Evolutionary conservation across 2,888 invertebrate species (phyloP).

Genomic region (Aspidiotus destructor): DNA sequence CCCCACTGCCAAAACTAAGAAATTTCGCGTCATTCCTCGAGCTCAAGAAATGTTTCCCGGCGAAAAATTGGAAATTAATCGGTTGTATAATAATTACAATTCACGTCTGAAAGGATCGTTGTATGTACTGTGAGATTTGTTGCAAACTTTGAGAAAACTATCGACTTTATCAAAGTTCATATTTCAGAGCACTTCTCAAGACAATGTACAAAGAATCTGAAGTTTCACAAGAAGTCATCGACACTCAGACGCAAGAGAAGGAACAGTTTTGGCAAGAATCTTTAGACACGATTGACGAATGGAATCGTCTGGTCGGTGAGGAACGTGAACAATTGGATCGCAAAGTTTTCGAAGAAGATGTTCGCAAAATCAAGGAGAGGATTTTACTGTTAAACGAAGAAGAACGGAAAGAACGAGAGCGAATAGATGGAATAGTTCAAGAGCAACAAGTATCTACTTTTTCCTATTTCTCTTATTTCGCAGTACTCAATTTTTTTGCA

Average conservation of each 20-base stretch:
- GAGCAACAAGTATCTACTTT: slow-evolving; percentile 44
- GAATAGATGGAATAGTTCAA: slow-evolving; percentile 44
- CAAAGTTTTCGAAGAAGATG: slow-evolving; percentile 45
- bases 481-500: neutral
- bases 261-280: slow-evolving; percentile 56
- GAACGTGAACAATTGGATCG: slow-evolving; percentile 52
- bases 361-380: slow-evolving; percentile 36
- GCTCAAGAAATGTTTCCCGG: slow-evolving; percentile 47
- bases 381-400: slow-evolving; percentile 44
- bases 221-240: slow-evolving; percentile 37
- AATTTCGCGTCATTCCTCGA: slow-evolving; percentile 50
- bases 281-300: slow-evolving; percentile 53
- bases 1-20: slow-evolving; percentile 67
- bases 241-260: slow-evolving; percentile 45
- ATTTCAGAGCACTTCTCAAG: neutral
- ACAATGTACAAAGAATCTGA: slow-evolving; percentile 42
- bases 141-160: neutral
- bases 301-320: slow-evolving; percentile 57
- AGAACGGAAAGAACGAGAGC: slow-evolving; percentile 37
- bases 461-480: neutral
- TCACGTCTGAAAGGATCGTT: slow-evolving; percentile 47
- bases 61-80: slow-evolving; percentile 55
- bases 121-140: slow-evolving; percentile 42
- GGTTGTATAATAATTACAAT: slow-evolving; percentile 62
- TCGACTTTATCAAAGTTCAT: neutral